Conservation (phyloP, 2,797 vertebrate genomes). For the Holocentrus rufus region DNA sequence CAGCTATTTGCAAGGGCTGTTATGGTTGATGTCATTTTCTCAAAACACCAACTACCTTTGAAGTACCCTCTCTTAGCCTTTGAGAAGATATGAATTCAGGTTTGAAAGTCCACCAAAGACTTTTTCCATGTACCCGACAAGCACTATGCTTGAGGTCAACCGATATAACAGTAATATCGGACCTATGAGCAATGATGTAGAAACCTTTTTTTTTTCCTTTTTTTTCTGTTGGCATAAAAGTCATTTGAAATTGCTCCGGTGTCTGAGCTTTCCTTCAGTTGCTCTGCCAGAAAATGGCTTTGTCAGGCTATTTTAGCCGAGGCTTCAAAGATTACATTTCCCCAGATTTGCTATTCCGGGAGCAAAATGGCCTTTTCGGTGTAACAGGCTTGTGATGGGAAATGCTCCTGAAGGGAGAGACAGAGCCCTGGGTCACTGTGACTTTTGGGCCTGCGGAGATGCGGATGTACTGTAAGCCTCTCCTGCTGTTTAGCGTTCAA, state of each 20-base stretch:
- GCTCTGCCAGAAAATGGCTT: constrained; percentile 58
- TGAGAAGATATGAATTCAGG: not conserved
- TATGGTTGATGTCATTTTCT: not conserved
- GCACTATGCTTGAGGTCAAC: constrained; percentile 7
- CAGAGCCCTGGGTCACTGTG: constrained; percentile 61
- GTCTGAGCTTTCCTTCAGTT: constrained; percentile 48
- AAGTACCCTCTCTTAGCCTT: not conserved
- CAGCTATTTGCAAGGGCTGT: not conserved
- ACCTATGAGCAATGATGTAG: constrained; percentile 31
- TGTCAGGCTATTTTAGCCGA: constrained; percentile 65
- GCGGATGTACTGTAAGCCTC: constrained; percentile 18
- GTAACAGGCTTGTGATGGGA: constrained; percentile 68
- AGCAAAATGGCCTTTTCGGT: constrained; percentile 69
- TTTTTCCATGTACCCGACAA: constrained; percentile 3
- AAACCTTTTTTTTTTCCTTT: constrained; percentile 32
- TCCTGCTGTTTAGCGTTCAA: constrained; percentile 35
- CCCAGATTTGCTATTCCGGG: constrained; percentile 71
- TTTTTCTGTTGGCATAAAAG: constrained; percentile 18
- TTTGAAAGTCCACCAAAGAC: not conserved
- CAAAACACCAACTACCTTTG: not conserved
- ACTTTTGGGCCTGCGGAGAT: constrained; percentile 52
- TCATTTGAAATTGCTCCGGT: constrained; percentile 56
- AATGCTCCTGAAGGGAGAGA: constrained; percentile 50
- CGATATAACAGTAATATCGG: constrained; percentile 26
- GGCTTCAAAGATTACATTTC: constrained; percentile 74